A percentile compares a stretch with the other conserved stretches of the same genome.
These are phyloP conservation scores for Euspilapteryx auroguttella DNA, from an alignment of 2,888 invertebrate species.

Conservation along the genomic window DNA sequence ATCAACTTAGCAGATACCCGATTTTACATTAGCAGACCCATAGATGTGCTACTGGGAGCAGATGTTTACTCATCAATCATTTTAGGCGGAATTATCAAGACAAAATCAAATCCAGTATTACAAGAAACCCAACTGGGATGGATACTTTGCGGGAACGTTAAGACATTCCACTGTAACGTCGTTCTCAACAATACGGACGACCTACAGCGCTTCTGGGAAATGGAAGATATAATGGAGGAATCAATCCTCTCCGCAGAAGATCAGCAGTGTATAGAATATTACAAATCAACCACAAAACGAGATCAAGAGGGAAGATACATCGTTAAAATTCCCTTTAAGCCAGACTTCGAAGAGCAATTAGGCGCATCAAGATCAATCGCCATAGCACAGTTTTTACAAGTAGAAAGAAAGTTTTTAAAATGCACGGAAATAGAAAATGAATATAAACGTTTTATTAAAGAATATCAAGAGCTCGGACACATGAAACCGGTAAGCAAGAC, in stretches of 20 bases:
- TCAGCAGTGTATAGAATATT: conserved; percentile 3
- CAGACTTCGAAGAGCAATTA: conserved; percentile 5
- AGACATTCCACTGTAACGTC: conserved; percentile 6
- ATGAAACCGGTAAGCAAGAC: too few relatives aligned
- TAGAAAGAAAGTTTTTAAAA: conserved; percentile 7
- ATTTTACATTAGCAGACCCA: background rate
- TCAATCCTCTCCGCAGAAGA: conserved; percentile 5
- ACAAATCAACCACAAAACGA: background rate
- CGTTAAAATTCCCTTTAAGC: conserved; percentile 8
- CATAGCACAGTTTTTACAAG: conserved; percentile 10
- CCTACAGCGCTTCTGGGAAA: conserved; percentile 5
- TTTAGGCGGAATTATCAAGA: conserved; percentile 6
- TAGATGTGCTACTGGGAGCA: conserved; percentile 8
- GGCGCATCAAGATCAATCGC: conserved; percentile 9
- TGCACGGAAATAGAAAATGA: conserved; percentile 4
- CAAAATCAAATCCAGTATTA: conserved; percentile 5
- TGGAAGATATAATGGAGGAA: conserved; percentile 4
- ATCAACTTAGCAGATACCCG: conserved; percentile 9
- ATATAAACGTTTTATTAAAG: conserved; percentile 8
- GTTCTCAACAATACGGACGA: conserved; percentile 5
- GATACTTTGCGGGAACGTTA: conserved; percentile 8
- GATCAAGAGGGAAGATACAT: conserved; percentile 6
- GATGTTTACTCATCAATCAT: conserved; percentile 7
- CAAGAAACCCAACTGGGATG: conserved; percentile 11
- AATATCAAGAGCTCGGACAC: conserved; percentile 7